Evolutionary conservation across 2,797 vertebrate species (phyloP), one percentile per base, ranked within the genome.

Genomic region (Onychomys torridus): DNA sequence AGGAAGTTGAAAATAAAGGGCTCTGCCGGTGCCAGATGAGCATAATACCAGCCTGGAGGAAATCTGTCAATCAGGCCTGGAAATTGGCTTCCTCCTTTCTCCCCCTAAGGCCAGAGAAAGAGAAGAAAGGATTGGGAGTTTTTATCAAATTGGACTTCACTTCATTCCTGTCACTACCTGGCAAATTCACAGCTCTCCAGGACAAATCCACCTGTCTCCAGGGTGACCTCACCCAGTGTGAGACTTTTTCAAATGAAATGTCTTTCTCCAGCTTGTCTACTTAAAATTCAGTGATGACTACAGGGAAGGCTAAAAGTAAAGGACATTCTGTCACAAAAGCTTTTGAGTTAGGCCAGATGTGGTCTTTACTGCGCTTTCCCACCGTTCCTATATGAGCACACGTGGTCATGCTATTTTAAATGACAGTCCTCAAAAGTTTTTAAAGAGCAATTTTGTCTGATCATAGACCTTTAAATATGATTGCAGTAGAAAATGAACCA

Each of bases 71-170:
- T 95, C 95, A 94, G 73, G 5, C 90, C 84, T 73, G 59, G 29
- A 97, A 97, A 97, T 46, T 91, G 87, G 78, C 88, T 79, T 95
- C 40, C n/a, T 34, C 25, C 52, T 27, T 73, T 86, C 77, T 76
- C 84, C 43, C 49, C 69, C 46, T 67, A 81, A 91, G 85, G 86
- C 78, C 79, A 89, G 79, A 87, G 78, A 87, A 96, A 93, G 76
- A 17, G 34, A 88, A 91, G 27, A 43, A 90, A 95, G 25, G 46
- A 94, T 87, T 4, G n/a, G 55, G 91, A 92, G 59, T 19, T 73
- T 97, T 79, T 79, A 96, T 95, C 82, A 93, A 94, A 83, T 79
- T 78, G 94, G 93, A 93, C 90, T 93, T 95, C 27, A 73, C 93
- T 96, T 81, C 88, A 83, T 97, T 97, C 82, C 61, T 96, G 89